Percentiles rank a stretch among this genome's conserved stretches.
These are phyloP conservation scores for Apotomis turbidana DNA, from an alignment of 2,888 invertebrate species.

Conservation along the genomic window DNA sequence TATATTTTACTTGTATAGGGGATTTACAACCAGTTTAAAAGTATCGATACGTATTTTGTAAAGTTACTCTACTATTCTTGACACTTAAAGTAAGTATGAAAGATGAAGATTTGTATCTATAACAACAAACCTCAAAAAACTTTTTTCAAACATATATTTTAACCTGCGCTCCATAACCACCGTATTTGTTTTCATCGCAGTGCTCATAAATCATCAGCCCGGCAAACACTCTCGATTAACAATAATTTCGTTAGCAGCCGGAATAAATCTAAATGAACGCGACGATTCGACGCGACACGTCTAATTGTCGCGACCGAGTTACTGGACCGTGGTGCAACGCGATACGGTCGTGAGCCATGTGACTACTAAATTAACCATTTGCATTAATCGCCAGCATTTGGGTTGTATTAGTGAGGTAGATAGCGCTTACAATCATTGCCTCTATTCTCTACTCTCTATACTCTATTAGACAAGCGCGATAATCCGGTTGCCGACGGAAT, in stretches of 20 bases:
- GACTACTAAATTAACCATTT: conserved; percentile 59
- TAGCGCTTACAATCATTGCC: neutral
- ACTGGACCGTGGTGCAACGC: conserved; percentile 68
- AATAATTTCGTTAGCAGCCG: conserved; percentile 70
- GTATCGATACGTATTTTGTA: no score
- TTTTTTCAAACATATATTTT: no score
- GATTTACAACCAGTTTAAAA: no score
- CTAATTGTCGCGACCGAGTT: conserved; percentile 74
- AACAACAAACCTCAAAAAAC: no score
- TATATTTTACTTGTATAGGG: no score
- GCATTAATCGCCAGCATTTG: conserved; percentile 44
- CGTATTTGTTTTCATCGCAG: conserved; percentile 35
- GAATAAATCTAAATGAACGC: conserved; percentile 73
- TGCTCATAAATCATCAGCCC: conserved; percentile 41
- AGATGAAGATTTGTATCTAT: no score
- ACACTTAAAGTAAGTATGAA: no score
- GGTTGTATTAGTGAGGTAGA: neutral
- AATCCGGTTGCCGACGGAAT: no score
- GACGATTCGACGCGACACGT: conserved; percentile 52
- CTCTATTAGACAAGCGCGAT: no score
- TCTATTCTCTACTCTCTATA: neutral
- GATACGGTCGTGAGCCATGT: conserved; percentile 57
- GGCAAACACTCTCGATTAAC: conserved; percentile 56
- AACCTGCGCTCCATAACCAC: no score
- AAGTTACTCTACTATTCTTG: no score